These are phyloP conservation scores for Aphodius granarius DNA, from an alignment of 2,888 invertebrate genomes.

Conservation along the genomic window DNA sequence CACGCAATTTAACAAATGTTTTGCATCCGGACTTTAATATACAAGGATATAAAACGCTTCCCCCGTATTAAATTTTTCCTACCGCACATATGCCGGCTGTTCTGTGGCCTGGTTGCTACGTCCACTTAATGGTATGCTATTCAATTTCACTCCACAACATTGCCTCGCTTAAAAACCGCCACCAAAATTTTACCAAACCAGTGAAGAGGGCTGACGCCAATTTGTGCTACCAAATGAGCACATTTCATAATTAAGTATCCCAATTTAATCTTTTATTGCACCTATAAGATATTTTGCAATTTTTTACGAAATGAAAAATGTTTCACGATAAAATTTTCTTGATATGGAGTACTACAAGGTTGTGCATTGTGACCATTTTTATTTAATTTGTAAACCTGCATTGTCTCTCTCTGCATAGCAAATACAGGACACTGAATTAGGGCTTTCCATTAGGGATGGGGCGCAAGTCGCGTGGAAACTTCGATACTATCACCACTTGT, in stretches of 20 bases:
- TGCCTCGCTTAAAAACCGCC: neutral
- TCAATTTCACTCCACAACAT: neutral
- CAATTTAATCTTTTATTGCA: neutral
- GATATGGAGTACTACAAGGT: too few relatives aligned
- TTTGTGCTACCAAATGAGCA: neutral
- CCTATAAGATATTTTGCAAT: too few relatives aligned
- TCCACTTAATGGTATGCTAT: neutral
- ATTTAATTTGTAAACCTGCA: too few relatives aligned
- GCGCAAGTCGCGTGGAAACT: conserved; percentile 1
- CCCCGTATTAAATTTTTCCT: neutral
- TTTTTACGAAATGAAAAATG: too few relatives aligned
- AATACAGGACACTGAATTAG: neutral
- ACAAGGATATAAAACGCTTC: neutral
- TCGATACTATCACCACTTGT: conserved; percentile 23
- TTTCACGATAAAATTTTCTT: too few relatives aligned
- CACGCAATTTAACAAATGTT: neutral
- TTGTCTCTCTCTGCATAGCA: neutral
- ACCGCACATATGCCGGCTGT: neutral
- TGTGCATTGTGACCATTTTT: too few relatives aligned
- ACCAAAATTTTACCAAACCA: neutral
- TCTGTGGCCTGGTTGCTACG: neutral
- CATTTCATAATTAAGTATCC: neutral
- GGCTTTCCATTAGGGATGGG: conserved; percentile 3
- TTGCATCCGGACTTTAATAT: neutral
- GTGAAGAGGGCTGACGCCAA: neutral